phyloP scores from a whole-genome alignment of 2,888 invertebrate genomes.

The Bursaphelenchus okinawaensis region DNA sequence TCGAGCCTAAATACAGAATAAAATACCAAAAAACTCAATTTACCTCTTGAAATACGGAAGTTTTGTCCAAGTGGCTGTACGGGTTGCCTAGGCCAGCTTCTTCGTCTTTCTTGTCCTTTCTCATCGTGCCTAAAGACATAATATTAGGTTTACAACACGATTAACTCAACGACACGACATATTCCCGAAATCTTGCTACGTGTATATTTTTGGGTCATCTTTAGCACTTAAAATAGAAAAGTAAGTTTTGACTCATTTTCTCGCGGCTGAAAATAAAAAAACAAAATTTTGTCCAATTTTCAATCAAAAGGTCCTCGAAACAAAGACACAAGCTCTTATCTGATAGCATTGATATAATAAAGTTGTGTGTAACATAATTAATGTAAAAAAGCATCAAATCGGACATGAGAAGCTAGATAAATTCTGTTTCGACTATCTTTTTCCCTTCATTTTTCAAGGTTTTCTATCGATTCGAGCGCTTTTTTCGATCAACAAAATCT shows the following conservation, averaged over 20 bases:
- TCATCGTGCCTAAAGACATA: slow-evolving; percentile 35
- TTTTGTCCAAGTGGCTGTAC: slow-evolving; percentile 88
- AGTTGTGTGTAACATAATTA: background rate
- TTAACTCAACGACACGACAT: background rate
- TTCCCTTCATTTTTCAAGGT: background rate
- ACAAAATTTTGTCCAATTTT: too few relatives aligned
- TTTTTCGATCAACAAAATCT: background rate
- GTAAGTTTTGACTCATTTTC: too few relatives aligned
- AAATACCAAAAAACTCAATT: slow-evolving; percentile 13
- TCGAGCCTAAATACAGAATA: slow-evolving; percentile 66
- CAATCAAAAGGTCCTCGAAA: too few relatives aligned
- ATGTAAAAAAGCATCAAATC: background rate
- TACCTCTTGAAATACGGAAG: slow-evolving; percentile 85
- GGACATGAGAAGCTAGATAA: background rate
- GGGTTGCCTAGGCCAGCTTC: slow-evolving; percentile 70
- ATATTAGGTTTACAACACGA: background rate
- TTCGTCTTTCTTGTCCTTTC: slow-evolving; percentile 58
- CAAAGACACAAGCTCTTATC: background rate
- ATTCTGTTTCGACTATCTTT: background rate
- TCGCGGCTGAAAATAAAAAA: too few relatives aligned
- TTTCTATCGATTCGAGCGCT: background rate
- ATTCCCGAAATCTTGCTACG: background rate
- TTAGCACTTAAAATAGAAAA: too few relatives aligned
- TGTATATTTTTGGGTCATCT: background rate
- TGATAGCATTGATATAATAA: background rate